These are phyloP conservation scores for Anthophora plumipes DNA, from an alignment of 2,888 invertebrate genomes.

Conservation along the genomic window DNA sequence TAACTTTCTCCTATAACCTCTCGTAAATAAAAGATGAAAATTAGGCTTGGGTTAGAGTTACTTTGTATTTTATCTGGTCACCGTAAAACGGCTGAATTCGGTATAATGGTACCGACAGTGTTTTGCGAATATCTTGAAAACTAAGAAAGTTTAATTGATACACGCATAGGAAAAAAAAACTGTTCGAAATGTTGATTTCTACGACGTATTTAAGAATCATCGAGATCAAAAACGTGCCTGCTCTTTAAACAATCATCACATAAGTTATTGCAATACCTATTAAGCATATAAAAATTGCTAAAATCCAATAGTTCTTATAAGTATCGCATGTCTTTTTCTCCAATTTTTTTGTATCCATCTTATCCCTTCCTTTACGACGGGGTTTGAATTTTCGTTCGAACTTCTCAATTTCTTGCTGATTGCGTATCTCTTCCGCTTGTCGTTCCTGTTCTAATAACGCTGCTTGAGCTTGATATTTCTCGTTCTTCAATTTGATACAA, in stretches of 20 bases:
- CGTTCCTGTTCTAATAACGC: constrained; percentile 86
- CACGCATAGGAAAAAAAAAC: too few relatives aligned
- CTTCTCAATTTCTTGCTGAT: constrained; percentile 90
- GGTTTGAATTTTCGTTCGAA: constrained; percentile 90
- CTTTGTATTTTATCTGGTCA: too few relatives aligned
- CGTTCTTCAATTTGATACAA: constrained; percentile 87
- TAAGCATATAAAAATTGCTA: constrained; percentile 42
- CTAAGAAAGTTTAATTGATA: too few relatives aligned
- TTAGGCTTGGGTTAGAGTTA: too few relatives aligned
- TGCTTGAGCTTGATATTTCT: constrained; percentile 86
- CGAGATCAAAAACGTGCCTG: neutral
- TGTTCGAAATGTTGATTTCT: too few relatives aligned
- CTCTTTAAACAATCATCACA: neutral
- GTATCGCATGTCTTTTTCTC: constrained; percentile 1
- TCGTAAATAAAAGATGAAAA: too few relatives aligned
- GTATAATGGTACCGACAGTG: too few relatives aligned
- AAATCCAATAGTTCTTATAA: constrained; percentile 39
- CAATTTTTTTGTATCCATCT: constrained; percentile 49
- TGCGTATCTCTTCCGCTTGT: constrained; percentile 89
- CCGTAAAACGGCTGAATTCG: too few relatives aligned
- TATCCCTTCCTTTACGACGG: constrained; percentile 77
- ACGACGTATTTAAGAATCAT: too few relatives aligned
- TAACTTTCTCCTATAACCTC: too few relatives aligned
- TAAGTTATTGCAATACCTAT: constrained; percentile 45
- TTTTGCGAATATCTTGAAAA: too few relatives aligned